phyloP scores from a whole-genome alignment of 2,113 vertebrate genomes.

The Microcebus jonahi region DNA sequence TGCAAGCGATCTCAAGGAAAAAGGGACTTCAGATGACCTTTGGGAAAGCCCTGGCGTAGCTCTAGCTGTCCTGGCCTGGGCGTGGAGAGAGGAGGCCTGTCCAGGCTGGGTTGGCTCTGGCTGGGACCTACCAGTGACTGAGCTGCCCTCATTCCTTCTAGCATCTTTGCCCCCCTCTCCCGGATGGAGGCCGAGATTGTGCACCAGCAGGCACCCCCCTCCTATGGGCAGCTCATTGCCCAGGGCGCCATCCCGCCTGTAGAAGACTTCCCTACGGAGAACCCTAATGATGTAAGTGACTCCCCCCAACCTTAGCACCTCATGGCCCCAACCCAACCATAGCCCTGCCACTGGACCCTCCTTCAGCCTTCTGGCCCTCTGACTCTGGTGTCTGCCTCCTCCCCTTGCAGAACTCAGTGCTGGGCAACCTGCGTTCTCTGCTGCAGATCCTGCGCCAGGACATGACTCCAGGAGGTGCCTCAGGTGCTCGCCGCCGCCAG shows the following conservation, averaged over 20 bases:
- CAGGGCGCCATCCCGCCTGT: conserved; percentile 94
- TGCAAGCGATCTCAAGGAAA: not conserved
- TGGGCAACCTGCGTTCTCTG: conserved; percentile 91
- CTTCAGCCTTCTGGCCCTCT: not conserved
- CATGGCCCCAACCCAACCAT: not conserved
- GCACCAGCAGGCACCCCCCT: conserved; percentile 94
- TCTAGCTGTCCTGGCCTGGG: not conserved
- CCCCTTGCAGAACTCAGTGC: conserved; percentile 86
- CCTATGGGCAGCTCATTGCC: conserved; percentile 94
- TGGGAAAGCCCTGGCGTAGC: not conserved
- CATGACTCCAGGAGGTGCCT: conserved; percentile 79
- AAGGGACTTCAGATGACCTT: not conserved
- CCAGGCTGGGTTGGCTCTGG: not conserved
- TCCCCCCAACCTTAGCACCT: not conserved
- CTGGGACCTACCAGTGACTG: not conserved
- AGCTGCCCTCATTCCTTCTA: conserved; percentile 61
- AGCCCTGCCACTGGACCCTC: not conserved
- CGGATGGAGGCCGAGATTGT: conserved; percentile 92
- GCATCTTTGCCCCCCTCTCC: conserved; percentile 92
- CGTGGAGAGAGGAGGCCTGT: not conserved
- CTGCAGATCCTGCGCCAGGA: conserved; percentile 92
- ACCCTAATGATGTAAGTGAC: conserved; percentile 89
- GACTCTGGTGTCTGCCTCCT: not conserved
- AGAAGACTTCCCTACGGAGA: conserved; percentile 94
- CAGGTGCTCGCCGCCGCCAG: conserved; percentile 82